Conservation (phyloP, 2,797 vertebrate species). For the Macropus fuliginosus region DNA sequence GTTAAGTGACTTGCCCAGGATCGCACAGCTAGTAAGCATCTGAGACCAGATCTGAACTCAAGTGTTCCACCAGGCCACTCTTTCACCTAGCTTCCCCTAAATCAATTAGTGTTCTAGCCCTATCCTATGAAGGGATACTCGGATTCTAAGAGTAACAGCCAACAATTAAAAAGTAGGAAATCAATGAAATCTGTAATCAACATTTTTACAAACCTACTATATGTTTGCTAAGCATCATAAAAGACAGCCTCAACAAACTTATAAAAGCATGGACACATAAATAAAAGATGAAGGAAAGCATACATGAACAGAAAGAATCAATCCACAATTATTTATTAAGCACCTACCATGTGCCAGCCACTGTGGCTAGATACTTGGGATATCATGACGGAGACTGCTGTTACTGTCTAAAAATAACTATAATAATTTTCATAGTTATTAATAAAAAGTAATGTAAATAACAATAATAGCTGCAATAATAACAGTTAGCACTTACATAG, state of each 20-base stretch:
- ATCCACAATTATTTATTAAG: too few relatives aligned
- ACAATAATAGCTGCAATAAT: too few relatives aligned
- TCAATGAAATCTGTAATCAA: conserved; percentile 7
- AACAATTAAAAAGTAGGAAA: neutral
- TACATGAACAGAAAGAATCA: conserved; percentile 11
- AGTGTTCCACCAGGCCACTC: neutral
- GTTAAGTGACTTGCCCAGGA: neutral
- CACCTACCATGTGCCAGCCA: too few relatives aligned
- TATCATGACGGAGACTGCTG: too few relatives aligned
- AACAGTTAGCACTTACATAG: too few relatives aligned
- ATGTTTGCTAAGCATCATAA: neutral
- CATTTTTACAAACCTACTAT: neutral
- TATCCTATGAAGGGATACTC: neutral
- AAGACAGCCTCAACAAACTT: too few relatives aligned
- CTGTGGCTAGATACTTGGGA: too few relatives aligned
- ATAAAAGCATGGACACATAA: conserved; percentile 1
- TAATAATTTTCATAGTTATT: too few relatives aligned
- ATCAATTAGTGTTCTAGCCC: neutral
- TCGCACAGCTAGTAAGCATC: neutral
- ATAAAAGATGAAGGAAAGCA: conserved; percentile 20
- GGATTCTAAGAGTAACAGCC: neutral
- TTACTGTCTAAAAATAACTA: too few relatives aligned
- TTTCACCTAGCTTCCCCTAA: neutral
- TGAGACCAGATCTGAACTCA: neutral
- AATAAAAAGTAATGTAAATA: too few relatives aligned